Evolutionary conservation across 2,888 invertebrate species (phyloP).

Genomic region (Morpho achilles): DNA sequence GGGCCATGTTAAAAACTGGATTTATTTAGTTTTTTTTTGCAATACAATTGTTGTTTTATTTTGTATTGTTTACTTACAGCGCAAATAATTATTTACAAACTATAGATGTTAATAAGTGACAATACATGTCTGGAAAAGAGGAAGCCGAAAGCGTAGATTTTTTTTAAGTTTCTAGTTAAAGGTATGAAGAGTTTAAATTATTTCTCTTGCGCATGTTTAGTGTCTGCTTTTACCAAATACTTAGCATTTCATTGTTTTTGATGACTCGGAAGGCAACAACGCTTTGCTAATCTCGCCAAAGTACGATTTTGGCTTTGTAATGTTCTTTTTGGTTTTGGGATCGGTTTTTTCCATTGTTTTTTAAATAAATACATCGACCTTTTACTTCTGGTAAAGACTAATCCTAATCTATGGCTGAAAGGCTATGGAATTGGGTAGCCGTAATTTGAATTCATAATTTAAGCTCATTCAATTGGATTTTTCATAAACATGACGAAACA

Average conservation of each 20-base stretch:
- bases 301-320: slow-evolving; percentile 45
- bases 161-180: slow-evolving; percentile 11
- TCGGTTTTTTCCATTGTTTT: no score
- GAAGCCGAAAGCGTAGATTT: slow-evolving; percentile 8
- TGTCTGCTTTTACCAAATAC: slow-evolving; percentile 51
- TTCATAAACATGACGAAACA: no score
- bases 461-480: no score
- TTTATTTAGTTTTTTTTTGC: neutral
- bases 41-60: neutral
- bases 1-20: slow-evolving; percentile 9
- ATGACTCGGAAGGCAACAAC: slow-evolving; percentile 28
- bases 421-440: no score
- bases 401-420: no score
- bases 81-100: slow-evolving; percentile 3
- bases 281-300: slow-evolving; percentile 44
- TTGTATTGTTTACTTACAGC: neutral
- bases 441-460: no score
- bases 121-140: slow-evolving; percentile 1
- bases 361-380: no score
- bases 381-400: no score
- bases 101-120: neutral
- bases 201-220: slow-evolving; percentile 30
- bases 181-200: slow-evolving; percentile 30
- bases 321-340: slow-evolving; percentile 50
- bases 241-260: slow-evolving; percentile 39